Base-by-base conservation (phyloP, 2,888 invertebrate genomes). In the Pachycephus smyrnensis region DNA sequence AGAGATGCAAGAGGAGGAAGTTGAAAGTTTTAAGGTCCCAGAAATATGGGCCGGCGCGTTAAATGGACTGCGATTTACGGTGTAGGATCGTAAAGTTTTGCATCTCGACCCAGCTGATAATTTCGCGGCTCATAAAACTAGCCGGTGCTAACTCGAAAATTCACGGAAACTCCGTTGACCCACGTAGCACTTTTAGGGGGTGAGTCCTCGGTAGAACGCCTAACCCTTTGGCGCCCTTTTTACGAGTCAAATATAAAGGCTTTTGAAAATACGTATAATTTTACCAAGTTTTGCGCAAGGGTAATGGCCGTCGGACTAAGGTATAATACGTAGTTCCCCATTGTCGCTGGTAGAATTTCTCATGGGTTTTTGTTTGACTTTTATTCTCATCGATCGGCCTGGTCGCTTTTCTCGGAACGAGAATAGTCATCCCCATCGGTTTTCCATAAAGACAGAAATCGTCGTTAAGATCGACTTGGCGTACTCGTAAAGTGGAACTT, bases 71-170 rank as follows among this genome's bases (percentile, higher is more conserved):
- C 68, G 80, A 83, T 79, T 84, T 83, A 84, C 82, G 79, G 81
- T 23, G 23, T 23, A 55, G 71, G 81, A 82, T 84, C 80, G 80
- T 82, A 84, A 82, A 83, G 84, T 81, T 79, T 82, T 81, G 78
- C 79, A 81, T 80, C 75, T 55, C 55, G 55, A 55, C 55, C 78
- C 40, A 74, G 73, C 75, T 81, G 77, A 81, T 83, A 84, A 84
- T 84, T 84, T 84, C 82, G 83, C 81, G 83, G 84, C 78, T 81
- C 83, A 84, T 83, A 82, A 83, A 83, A 77, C 80, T 78, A 76
- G 77, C 77, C 55, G 23, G 77, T 77, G 76, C 79, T 82, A 82
- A 82, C 78, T 83, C 78, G 78, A 73, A 79, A 80, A 77, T 78
- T 79, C 83, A 82, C 80, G 82, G 80, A 55, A 55, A 55, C 55